Base-by-base conservation (phyloP, 30 jellyfish, hydroid and myxozoan genomes). In the Hydractinia echinata region DNA sequence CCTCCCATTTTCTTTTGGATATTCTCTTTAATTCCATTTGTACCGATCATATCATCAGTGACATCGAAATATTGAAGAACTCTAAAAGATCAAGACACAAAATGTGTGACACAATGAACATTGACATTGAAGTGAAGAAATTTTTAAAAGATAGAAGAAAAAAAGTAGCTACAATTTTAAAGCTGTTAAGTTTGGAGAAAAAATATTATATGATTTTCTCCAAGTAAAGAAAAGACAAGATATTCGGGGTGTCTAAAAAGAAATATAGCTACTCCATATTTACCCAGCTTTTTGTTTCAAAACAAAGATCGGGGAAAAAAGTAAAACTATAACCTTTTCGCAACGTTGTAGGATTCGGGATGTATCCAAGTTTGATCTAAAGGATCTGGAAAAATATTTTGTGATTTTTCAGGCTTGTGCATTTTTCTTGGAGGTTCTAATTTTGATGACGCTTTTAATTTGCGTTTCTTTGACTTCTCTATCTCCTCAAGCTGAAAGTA, bases 321-420 rank as follows among this genome's bases (percentile, higher is more conserved):
- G 16, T 19, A n/a, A 72, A 72, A 15, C 21, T 13, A 16, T 61
- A 72, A 91, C 97, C 55, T 77, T 68, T 91, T 81, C 14, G 97
- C 69, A 5, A 84, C 76, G 1, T 55, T 64, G 66, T 91, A 91
- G 9, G 85, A 82, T 67, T 91, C 97, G 52, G 97, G 97, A 53
- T 91, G 97, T 20, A 91, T 91, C 87, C 79, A 44, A 8, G 97
- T 91, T 67, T 67, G 89, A 71, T 91, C 97, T 3, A 91, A 72
- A 19, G 95, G 88, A 82, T 91, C 97, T 49, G 60, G 80, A 51
- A 44, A 18, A 30, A 30, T 30, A 30, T 30, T 30, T 30, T 30
- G 44, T 30, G 44, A 30, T 30, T 30, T 30, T 30, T 30, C 44
- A 30, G 44, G 2, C 2, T 30, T 30, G 44, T 30, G 44, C 44